These are phyloP conservation scores for Gallinago undulata DNA, from an alignment of 2,113 vertebrate genomes.

Conservation along the genomic window DNA sequence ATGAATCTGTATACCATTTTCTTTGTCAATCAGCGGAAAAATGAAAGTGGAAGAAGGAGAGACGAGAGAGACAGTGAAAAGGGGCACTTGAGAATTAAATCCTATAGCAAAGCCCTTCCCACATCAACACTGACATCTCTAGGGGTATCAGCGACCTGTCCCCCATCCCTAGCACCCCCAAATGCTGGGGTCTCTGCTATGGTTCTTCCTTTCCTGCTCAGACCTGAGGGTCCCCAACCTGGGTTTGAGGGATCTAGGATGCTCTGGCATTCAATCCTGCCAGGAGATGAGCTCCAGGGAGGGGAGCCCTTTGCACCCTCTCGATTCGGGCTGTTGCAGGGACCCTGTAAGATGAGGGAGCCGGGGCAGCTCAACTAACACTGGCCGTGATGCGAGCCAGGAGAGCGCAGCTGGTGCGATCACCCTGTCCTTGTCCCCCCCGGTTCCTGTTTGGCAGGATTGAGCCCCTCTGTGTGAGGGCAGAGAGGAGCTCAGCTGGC, in stretches of 20 bases:
- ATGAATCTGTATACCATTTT: background rate
- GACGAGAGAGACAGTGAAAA: background rate
- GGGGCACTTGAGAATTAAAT: background rate
- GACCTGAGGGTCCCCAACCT: background rate
- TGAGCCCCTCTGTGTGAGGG: background rate
- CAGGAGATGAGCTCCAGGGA: background rate
- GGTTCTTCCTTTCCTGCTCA: background rate
- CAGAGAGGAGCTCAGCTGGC: constrained; percentile 14
- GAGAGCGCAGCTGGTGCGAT: background rate
- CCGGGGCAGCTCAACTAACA: background rate
- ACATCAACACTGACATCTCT: background rate
- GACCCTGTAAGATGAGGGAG: background rate
- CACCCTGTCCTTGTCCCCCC: background rate
- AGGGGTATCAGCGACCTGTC: background rate
- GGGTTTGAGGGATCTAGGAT: background rate
- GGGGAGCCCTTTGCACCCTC: background rate
- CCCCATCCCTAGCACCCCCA: background rate
- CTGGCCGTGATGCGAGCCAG: fast-evolving
- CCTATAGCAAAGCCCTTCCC: background rate
- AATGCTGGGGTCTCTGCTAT: fast-evolving
- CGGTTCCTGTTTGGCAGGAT: constrained; percentile 32
- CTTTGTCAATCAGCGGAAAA: background rate
- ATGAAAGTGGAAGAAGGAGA: background rate
- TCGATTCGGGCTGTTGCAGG: fast-evolving
- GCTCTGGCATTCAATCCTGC: background rate